Evolutionary conservation across 1,140 invertebrate species (phyloP).

Genomic region (Ganaspis sp.): DNA sequence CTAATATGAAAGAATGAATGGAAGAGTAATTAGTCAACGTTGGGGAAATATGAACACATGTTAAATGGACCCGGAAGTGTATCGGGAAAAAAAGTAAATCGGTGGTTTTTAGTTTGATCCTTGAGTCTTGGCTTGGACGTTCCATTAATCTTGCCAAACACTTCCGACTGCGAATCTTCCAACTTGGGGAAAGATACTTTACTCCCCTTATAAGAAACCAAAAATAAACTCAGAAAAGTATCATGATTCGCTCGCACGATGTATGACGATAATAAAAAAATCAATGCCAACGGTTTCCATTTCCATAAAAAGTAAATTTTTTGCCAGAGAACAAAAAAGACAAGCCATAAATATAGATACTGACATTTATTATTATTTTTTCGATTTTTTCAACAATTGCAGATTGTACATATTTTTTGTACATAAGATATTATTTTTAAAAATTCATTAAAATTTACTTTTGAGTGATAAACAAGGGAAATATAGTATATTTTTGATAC

Average conservation of each 20-base stretch:
- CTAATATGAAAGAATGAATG: neutral
- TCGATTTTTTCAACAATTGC: too few species aligned
- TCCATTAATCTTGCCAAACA: slow-evolving; percentile 46
- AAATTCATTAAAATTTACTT: too few species aligned
- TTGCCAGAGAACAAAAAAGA: neutral
- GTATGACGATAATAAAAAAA: slow-evolving; percentile 5
- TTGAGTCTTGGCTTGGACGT: slow-evolving; percentile 27
- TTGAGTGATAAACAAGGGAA: too few species aligned
- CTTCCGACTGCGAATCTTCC: slow-evolving; percentile 40
- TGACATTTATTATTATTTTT: neutral
- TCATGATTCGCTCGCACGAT: neutral
- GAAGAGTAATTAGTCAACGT: neutral
- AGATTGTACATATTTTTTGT: too few species aligned
- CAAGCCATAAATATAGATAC: neutral
- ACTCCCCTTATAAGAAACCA: neutral
- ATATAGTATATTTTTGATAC: too few species aligned
- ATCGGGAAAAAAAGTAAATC: slow-evolving; percentile 22
- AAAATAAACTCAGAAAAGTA: slow-evolving; percentile 15
- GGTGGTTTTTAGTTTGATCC: neutral
- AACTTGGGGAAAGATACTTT: slow-evolving; percentile 25
- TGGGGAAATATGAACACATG: neutral
- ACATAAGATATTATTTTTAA: too few species aligned
- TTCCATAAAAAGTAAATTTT: neutral
- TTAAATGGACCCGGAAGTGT: neutral
- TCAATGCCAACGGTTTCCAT: neutral